Evolutionary conservation across 2,113 vertebrate species (phyloP).

Genomic region (Gambusia affinis): DNA sequence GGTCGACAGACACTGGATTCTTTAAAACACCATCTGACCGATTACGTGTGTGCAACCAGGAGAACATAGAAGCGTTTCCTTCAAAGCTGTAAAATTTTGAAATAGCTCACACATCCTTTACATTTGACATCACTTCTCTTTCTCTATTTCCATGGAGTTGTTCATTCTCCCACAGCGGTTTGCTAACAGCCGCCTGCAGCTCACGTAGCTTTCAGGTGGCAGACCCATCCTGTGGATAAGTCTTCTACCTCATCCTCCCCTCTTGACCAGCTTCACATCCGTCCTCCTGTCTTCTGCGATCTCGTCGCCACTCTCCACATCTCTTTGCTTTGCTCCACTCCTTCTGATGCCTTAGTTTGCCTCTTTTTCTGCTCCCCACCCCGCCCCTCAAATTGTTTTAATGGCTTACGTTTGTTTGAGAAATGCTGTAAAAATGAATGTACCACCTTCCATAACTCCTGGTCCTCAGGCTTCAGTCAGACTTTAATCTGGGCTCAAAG

Average conservation of each 20-base stretch:
- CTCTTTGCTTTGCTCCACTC: slow-evolving; percentile 55
- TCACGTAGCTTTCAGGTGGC: slow-evolving; percentile 43
- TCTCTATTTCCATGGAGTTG: slow-evolving; percentile 22
- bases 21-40: no score
- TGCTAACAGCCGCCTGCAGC: slow-evolving; percentile 16
- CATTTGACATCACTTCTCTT: slow-evolving; percentile 3
- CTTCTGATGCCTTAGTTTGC: not conserved
- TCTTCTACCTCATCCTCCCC: slow-evolving; percentile 65
- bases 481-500: slow-evolving; percentile 61
- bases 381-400: not conserved
- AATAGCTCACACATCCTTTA: not conserved
- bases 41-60: not conserved
- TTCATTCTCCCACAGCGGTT: slow-evolving; percentile 29
- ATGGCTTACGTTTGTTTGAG: slow-evolving; percentile 4
- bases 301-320: slow-evolving; percentile 62
- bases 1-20: no score
- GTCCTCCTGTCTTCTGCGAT: slow-evolving; percentile 57
- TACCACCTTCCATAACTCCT: slow-evolving; percentile 37
- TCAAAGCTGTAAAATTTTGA: not conserved
- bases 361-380: not conserved
- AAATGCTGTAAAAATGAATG: slow-evolving; percentile 18
- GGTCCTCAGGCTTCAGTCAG: slow-evolving; percentile 42
- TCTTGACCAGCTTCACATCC: slow-evolving; percentile 61
- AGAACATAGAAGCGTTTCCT: not conserved
- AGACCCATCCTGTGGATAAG: slow-evolving; percentile 63